A percentile compares a stretch with the other conserved stretches of the same genome.
These are phyloP conservation scores for Trigoniulus corallinus DNA, from an alignment of 1,140 invertebrate genomes.

Conservation along the genomic window DNA sequence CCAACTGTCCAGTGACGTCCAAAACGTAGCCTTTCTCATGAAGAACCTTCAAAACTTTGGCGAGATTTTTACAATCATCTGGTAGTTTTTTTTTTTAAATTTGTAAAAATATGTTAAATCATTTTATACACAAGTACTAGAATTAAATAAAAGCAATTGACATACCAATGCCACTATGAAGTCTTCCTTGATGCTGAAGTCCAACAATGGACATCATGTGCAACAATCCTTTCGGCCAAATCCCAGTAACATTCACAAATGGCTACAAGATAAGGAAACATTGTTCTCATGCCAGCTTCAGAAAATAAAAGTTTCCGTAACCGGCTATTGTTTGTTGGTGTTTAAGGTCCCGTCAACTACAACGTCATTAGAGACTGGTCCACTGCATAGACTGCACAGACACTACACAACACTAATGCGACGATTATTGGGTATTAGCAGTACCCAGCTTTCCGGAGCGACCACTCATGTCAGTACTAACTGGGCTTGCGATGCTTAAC, in stretches of 20 bases:
- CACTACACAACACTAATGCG: no score
- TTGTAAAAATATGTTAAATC: not conserved
- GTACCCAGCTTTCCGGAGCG: no score
- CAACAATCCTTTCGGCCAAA: slow-evolving; percentile 24
- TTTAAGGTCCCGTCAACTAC: no score
- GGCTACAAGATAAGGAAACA: slow-evolving; percentile 17
- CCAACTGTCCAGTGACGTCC: not conserved
- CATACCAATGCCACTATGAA: slow-evolving; percentile 32
- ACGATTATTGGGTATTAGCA: no score
- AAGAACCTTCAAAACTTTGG: slow-evolving; percentile 21
- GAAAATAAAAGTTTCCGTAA: no score
- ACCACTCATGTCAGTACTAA: no score
- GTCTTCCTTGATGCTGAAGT: slow-evolving; percentile 22
- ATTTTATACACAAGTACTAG: not conserved
- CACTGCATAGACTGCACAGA: no score
- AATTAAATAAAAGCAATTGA: not conserved
- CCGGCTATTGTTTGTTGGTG: no score
- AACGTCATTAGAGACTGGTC: no score
- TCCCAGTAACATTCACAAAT: slow-evolving; percentile 18
- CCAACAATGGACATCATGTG: slow-evolving; percentile 22
- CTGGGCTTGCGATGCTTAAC: no score
- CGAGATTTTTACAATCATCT: slow-evolving; percentile 31
- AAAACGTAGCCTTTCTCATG: slow-evolving; percentile 4
- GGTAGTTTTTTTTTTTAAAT: slow-evolving; percentile 10
- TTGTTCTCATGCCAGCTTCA: no score